Percentiles rank a stretch among this genome's conserved stretches.
phyloP scores from a whole-genome alignment of 2,113 vertebrate genomes.

The Thalassarche chlororhynchos region DNA sequence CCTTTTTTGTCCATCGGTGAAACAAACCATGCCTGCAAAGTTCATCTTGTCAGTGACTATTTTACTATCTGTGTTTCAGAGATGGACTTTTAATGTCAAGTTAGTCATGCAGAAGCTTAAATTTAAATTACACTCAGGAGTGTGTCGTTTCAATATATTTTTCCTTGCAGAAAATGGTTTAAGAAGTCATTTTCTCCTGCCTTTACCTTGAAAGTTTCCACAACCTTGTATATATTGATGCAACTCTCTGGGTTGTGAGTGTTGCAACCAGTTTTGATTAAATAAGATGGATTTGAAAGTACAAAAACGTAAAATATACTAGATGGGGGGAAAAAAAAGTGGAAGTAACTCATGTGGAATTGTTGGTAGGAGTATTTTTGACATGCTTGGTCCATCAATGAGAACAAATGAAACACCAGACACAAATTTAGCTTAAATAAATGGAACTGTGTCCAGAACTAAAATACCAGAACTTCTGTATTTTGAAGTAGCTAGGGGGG shows the following conservation, averaged over 20 bases:
- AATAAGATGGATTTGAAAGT: neutral
- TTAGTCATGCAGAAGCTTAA: neutral
- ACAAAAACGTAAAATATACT: neutral
- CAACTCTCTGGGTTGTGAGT: neutral
- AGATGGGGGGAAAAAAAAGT: fast-evolving
- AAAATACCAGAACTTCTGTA: neutral
- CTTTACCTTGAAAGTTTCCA: neutral
- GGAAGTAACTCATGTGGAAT: neutral
- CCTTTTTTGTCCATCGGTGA: neutral
- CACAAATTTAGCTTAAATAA: neutral
- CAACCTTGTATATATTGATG: neutral
- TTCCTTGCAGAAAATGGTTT: neutral
- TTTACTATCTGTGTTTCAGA: neutral
- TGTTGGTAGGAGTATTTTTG: neutral
- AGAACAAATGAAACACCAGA: neutral
- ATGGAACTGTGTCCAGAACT: neutral
- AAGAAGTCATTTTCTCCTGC: neutral
- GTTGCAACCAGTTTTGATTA: neutral
- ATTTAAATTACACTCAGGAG: neutral
- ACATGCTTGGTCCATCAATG: neutral
- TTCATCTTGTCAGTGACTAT: neutral
- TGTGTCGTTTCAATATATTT: neutral
- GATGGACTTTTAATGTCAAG: neutral
- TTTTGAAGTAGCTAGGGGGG: neutral
- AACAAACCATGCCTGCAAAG: neutral